Percentiles rank a stretch among this genome's conserved stretches.
Conservation (phyloP, 2,113 vertebrate genomes). For the Copsychus sechellarum region DNA sequence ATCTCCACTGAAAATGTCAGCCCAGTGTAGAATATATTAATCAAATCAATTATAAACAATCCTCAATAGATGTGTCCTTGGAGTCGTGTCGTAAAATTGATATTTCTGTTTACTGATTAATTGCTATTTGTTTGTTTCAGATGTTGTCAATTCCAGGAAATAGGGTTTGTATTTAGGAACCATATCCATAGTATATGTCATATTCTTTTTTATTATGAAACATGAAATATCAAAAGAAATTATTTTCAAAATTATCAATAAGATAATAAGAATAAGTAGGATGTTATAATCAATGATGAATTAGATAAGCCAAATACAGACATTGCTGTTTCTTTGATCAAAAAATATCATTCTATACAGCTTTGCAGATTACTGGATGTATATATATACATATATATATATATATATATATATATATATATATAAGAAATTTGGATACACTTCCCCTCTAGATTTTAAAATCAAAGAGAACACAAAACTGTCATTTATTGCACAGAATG, state of each 20-base stretch:
- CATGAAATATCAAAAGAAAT: background rate
- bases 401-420: too few species aligned
- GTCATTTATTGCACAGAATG: background rate
- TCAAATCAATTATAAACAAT: background rate
- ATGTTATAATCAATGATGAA: background rate
- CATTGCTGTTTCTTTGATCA: background rate
- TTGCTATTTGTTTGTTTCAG: background rate
- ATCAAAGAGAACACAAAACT: background rate
- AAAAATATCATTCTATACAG: background rate
- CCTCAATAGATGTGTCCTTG: background rate
- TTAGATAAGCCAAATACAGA: background rate
- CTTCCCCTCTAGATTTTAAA: background rate
- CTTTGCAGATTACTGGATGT: background rate
- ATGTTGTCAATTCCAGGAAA: background rate
- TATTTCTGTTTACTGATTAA: slow-evolving; percentile 1
- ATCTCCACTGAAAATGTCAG: background rate
- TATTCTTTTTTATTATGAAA: background rate
- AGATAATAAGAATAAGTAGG: background rate
- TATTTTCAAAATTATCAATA: background rate
- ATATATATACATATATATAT: too few species aligned
- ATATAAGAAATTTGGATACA: background rate
- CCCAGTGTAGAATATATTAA: background rate
- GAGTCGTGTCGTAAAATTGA: background rate
- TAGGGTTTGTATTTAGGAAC: background rate
- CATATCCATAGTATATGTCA: background rate